These are phyloP conservation scores for Erithacus rubecula DNA, from an alignment of 2,797 vertebrate genomes.

Conservation along the genomic window DNA sequence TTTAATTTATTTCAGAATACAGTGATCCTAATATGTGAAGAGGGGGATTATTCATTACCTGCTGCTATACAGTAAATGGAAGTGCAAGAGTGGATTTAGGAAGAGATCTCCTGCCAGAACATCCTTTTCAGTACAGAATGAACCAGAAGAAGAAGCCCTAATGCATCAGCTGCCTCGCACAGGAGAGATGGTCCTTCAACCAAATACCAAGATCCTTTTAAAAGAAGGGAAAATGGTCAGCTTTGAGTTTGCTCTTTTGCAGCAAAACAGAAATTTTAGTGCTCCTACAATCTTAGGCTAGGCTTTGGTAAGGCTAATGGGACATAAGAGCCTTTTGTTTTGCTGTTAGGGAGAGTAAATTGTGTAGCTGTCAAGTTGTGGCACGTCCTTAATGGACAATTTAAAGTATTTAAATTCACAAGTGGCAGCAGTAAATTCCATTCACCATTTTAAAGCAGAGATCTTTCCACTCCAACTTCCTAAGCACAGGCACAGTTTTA, in stretches of 20 bases:
- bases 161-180: neutral
- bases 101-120: neutral
- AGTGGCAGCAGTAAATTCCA: neutral
- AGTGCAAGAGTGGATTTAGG: neutral
- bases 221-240: neutral
- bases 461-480: neutral
- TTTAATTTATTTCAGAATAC: neutral
- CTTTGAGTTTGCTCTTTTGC: neutral
- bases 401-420: neutral
- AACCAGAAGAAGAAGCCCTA: neutral
- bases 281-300: neutral
- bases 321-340: neutral
- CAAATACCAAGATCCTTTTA: neutral
- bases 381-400: neutral
- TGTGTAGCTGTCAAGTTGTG: slow-evolving; percentile 1
- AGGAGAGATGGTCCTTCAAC: neutral
- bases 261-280: neutral
- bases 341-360: slow-evolving; percentile 6
- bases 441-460: neutral
- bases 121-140: neutral
- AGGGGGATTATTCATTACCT: neutral
- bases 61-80: neutral
- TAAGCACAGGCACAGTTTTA: neutral
- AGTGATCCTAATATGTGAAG: neutral
- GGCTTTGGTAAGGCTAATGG: neutral